Evolutionary conservation across 2,113 vertebrate species (phyloP).

Genomic region (Lagenorhynchus albirostris): DNA sequence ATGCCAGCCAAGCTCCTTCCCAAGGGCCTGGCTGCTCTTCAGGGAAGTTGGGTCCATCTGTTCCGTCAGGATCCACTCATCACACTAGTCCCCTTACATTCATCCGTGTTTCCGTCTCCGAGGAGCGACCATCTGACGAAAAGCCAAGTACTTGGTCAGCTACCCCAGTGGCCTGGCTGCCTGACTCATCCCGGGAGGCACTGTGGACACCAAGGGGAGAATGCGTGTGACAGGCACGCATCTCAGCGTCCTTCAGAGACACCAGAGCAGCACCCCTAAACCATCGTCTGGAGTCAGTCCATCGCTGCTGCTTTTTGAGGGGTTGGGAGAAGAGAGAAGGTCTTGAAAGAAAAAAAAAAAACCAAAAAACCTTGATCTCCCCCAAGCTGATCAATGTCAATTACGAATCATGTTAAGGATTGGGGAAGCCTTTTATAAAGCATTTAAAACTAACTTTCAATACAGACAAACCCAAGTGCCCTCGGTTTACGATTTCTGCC

Average conservation of each 20-base stretch:
- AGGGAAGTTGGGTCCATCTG: neutral
- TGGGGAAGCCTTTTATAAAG: neutral
- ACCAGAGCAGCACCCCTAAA: accelerated
- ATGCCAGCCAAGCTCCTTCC: too few species aligned
- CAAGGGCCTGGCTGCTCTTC: neutral
- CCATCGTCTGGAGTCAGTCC: neutral
- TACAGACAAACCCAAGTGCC: neutral
- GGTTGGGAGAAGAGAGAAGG: neutral
- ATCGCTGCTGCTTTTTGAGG: neutral
- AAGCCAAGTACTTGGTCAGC: neutral
- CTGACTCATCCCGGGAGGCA: neutral
- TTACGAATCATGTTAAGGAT: neutral
- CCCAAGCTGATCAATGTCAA: neutral
- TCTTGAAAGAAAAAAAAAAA: neutral
- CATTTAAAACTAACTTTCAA: neutral
- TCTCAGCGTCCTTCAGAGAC: neutral
- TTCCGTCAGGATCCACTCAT: neutral
- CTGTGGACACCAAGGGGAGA: neutral
- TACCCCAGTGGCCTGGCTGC: neutral
- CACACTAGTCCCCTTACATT: neutral
- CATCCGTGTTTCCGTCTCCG: neutral
- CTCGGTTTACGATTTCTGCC: neutral
- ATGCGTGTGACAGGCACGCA: neutral
- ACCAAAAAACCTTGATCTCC: neutral
- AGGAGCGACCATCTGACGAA: too few species aligned